Percentiles rank a stretch among this genome's conserved stretches.
These are phyloP conservation scores for Mobula birostris DNA, from an alignment of 2,113 vertebrate genomes.

Conservation along the genomic window DNA sequence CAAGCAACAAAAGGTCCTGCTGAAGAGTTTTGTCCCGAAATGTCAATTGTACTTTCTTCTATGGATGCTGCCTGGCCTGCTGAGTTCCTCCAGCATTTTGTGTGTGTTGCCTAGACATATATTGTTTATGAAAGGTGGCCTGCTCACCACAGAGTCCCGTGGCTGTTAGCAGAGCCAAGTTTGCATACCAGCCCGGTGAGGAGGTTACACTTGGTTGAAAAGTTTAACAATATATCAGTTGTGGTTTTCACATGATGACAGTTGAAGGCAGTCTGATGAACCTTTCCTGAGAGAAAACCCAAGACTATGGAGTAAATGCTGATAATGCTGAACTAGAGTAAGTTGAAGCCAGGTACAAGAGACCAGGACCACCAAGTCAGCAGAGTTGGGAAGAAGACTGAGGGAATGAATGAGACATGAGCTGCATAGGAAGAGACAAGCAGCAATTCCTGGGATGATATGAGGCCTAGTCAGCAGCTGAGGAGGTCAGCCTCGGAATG, in stretches of 20 bases:
- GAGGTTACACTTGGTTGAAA: neutral
- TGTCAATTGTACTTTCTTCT: too few species aligned
- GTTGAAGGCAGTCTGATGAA: neutral
- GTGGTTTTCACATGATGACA: neutral
- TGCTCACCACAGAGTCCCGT: too few species aligned
- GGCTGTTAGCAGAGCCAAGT: too few species aligned
- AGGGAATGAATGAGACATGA: neutral
- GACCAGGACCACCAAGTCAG: neutral
- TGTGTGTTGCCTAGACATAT: too few species aligned
- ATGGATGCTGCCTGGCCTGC: too few species aligned
- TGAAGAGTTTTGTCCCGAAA: too few species aligned
- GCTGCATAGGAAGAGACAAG: neutral
- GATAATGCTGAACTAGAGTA: neutral
- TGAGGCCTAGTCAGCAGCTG: neutral
- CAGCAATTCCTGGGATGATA: neutral
- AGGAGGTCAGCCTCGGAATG: neutral
- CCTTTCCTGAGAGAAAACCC: neutral
- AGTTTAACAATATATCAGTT: neutral
- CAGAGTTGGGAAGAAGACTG: neutral
- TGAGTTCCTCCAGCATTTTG: too few species aligned
- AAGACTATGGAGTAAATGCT: neutral
- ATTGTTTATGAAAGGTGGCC: too few species aligned
- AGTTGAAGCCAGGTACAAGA: neutral
- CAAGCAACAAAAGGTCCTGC: too few species aligned
- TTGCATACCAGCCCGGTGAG: too few species aligned